Evolutionary conservation across 2,113 vertebrate species (phyloP).

Genomic region (Pelecanoides urinatrix): DNA sequence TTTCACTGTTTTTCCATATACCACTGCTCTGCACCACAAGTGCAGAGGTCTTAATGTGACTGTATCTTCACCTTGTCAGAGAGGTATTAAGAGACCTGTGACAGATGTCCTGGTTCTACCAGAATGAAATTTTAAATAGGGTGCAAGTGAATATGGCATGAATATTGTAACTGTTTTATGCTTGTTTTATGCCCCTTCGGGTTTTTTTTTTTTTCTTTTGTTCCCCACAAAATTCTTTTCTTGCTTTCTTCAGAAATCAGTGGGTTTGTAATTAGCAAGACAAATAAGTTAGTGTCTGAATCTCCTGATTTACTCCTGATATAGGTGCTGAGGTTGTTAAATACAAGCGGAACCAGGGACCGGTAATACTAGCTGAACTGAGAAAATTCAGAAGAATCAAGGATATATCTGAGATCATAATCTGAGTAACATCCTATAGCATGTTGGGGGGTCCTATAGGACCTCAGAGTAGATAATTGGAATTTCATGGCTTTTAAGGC

Average conservation of each 20-base stretch:
- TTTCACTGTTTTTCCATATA: no score
- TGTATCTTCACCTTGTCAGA: not conserved
- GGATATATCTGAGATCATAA: not conserved
- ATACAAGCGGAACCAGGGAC: not conserved
- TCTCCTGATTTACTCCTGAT: not conserved
- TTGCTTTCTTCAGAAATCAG: not conserved
- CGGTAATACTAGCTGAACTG: not conserved
- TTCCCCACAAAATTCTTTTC: not conserved
- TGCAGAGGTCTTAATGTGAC: not conserved
- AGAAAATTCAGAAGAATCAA: not conserved
- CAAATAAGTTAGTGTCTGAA: not conserved
- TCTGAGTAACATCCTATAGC: not conserved
- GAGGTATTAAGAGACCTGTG: not conserved
- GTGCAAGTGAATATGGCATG: not conserved
- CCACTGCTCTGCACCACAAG: no score
- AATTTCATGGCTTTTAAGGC: not conserved
- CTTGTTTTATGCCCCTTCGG: not conserved
- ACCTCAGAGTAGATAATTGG: not conserved
- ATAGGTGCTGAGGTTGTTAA: not conserved
- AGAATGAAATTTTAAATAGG: conserved; percentile 13
- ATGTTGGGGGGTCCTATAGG: not conserved
- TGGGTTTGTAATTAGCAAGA: not conserved
- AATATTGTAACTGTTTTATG: not conserved
- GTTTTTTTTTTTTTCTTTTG: rapidly evolving
- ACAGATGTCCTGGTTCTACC: not conserved